Conservation (phyloP, 2,113 vertebrate species). For the Prunella fulvescens region DNA sequence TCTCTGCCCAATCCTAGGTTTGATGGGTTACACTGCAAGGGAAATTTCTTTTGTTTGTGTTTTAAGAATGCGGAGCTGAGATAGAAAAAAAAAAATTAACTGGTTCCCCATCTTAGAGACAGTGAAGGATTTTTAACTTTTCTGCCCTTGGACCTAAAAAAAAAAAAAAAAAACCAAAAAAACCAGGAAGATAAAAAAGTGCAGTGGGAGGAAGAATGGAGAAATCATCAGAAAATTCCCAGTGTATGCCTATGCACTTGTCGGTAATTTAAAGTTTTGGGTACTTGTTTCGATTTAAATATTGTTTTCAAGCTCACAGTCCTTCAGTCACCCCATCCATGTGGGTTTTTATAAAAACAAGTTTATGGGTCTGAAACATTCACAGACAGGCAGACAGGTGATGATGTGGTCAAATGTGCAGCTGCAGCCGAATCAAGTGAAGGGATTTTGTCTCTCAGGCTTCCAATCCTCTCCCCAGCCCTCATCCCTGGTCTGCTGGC, state of each 20-base stretch:
- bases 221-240: neutral
- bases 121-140: neutral
- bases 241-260: neutral
- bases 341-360: neutral
- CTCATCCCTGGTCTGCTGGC: neutral
- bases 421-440: neutral
- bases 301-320: neutral
- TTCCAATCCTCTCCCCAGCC: neutral
- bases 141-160: neutral
- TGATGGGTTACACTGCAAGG: neutral
- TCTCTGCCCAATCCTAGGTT: neutral
- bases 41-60: neutral
- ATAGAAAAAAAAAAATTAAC: neutral
- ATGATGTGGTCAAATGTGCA: neutral
- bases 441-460: neutral
- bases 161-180: neutral
- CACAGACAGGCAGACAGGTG: neutral
- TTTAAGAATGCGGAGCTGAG: neutral
- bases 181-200: neutral
- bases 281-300: neutral
- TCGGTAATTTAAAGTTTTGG: neutral
- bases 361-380: neutral
- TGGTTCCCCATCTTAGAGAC: neutral
- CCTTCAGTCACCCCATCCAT: neutral
- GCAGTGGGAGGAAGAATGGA: accelerated